These are phyloP conservation scores for Limnothrissa miodon DNA, from an alignment of 2,113 vertebrate species.

Conservation along the genomic window DNA sequence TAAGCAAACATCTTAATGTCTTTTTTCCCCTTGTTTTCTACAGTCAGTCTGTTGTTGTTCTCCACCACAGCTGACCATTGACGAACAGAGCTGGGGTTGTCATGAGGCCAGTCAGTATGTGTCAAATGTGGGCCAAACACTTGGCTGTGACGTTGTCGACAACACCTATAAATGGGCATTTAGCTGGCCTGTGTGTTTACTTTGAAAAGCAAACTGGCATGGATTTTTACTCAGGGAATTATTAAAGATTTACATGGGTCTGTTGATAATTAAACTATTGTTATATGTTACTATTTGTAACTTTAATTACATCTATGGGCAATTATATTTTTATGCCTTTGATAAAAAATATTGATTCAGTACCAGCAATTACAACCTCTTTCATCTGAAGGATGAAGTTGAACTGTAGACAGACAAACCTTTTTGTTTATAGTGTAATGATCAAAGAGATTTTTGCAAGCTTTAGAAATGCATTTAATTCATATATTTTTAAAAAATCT, in stretches of 20 bases:
- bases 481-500: conserved; percentile 52
- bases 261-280: conserved; percentile 14
- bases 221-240: neutral
- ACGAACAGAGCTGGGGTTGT: conserved; percentile 23
- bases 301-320: neutral
- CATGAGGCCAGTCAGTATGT: neutral
- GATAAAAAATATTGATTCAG: neutral
- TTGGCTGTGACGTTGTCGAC: neutral
- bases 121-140: neutral
- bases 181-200: neutral
- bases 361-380: neutral
- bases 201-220: neutral
- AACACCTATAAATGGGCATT: neutral
- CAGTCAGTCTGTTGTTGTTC: conserved; percentile 20
- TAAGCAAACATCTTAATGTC: conserved; percentile 33
- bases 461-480: conserved; percentile 19
- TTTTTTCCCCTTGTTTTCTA: conserved; percentile 16
- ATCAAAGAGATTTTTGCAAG: conserved; percentile 21
- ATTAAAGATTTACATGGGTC: neutral
- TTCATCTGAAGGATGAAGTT: neutral
- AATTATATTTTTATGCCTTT: neutral
- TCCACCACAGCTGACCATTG: neutral
- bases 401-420: neutral
- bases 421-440: conserved; percentile 6
- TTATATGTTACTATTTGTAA: neutral